Base-by-base conservation (phyloP, 1,140 invertebrate species). In the Thaumetopoea pityocampa region DNA sequence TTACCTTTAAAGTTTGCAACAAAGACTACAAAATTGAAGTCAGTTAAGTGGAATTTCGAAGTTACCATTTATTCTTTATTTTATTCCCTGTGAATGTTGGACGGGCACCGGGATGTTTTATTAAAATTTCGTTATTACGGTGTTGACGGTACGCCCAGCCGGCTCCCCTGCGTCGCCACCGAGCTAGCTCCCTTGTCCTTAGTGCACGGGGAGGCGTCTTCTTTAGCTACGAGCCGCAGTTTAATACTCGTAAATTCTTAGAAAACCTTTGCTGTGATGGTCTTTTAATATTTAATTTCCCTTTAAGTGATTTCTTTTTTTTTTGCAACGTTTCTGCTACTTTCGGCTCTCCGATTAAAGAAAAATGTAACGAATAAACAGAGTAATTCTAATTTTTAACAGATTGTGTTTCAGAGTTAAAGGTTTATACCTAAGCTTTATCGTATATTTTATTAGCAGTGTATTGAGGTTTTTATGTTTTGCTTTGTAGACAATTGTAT, bases 241-340 rank as follows among this genome's bases (percentile, higher is more conserved):
- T 71, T 72, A 77, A 74, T 73, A 65, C 70, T 70, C 53, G 55
- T 66, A 64, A 73, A 53, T 71, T 74, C 58, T 72, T 69, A 65
- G 56, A 69, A 67, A 72, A 70, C 64, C 59, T 70, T 71, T 60
- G 49, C 67, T 41, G 41, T 63, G 70, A 77, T 78, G 67, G 62
- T 65, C 61, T 72, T 79, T 83, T 72, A 80, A 77, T 83, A 80
- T 76, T 80, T 80, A 79, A 80, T 77, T 72, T 74, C 62, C 56
- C 62, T 65, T 67, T 71, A 67, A 65, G 60, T 58, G 60, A 59
- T 45, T 23, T 41, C 27, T 26, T 26, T 23, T 41, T 24, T 26
- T 26, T 26, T 32, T 10, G 22, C 23, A 52, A 30, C 29, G 33
- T 30, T 51, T 47, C 49, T 34, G 48, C n/a, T 22, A 42, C 41